phyloP scores from a whole-genome alignment of 2,797 vertebrate genomes.

The Lepidocolaptes lacrymiger region DNA sequence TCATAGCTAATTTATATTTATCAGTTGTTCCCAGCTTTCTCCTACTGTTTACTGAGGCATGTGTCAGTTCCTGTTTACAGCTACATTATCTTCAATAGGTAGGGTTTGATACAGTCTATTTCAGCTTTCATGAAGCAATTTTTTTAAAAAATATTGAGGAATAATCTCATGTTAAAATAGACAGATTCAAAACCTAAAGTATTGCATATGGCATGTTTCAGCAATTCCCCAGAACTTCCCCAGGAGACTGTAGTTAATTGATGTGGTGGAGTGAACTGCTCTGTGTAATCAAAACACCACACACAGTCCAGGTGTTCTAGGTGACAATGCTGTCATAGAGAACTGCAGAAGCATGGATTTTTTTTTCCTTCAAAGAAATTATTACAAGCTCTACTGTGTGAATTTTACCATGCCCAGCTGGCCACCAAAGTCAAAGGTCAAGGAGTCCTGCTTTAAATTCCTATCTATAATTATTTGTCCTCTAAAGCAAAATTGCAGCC shows the following conservation, averaged over 20 bases:
- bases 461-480: background rate
- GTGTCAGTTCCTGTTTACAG: conserved; percentile 4
- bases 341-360: background rate
- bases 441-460: background rate
- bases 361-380: background rate
- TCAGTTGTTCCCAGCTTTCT: conserved; percentile 5
- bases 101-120: background rate
- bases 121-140: background rate
- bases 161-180: background rate
- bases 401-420: background rate
- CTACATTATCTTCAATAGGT: background rate
- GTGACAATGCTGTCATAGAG: background rate
- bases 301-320: background rate
- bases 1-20: conserved; percentile 7
- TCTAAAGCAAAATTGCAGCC: background rate
- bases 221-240: background rate
- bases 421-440: background rate
- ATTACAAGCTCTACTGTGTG: background rate
- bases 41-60: background rate
- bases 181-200: background rate
- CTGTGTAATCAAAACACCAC: background rate
- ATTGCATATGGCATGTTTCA: background rate
- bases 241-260: background rate
- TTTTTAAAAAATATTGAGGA: background rate
- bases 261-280: background rate